Evolutionary conservation across 37 sponge, comb jelly and placozoan species (phyloP).

Genomic region (Geodia barretti): DNA sequence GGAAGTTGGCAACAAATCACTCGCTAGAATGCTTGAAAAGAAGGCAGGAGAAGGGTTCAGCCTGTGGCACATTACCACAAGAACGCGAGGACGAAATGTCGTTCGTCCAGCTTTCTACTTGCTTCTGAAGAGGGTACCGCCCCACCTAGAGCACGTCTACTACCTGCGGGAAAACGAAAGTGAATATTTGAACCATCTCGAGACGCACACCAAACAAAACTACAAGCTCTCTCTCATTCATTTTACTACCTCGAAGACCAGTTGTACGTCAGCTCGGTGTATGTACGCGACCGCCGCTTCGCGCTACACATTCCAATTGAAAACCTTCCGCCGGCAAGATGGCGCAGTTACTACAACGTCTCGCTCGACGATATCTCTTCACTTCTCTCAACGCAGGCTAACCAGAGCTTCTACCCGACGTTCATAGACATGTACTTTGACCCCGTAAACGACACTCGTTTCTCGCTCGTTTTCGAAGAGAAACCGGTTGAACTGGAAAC

Average conservation of each 20-base stretch:
- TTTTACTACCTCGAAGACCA: constrained; percentile 3
- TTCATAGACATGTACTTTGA: constrained; percentile 12
- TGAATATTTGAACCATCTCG: not conserved
- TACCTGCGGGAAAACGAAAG: constrained; percentile 12
- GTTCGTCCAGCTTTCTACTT: constrained; percentile 18
- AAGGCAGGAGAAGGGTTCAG: constrained; percentile 20
- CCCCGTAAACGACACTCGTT: not conserved
- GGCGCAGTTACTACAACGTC: constrained; percentile 13
- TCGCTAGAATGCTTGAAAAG: constrained; percentile 7
- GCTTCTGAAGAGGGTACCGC: constrained; percentile 3
- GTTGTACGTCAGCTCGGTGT: constrained; percentile 23
- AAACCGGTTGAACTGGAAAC: not conserved
- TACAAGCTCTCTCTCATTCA: constrained; percentile 46
- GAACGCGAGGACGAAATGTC: constrained; percentile 2
- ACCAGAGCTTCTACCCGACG: constrained; percentile 4
- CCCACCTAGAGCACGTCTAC: constrained; percentile 21
- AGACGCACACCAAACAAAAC: not conserved
- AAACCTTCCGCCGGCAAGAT: not conserved
- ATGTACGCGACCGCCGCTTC: constrained; percentile 27
- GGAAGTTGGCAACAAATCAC: constrained; percentile 4
- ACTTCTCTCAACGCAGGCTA: not conserved
- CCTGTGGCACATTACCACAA: constrained; percentile 1
- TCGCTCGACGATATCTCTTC: constrained; percentile 31
- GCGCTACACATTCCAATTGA: constrained; percentile 33
- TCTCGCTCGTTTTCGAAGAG: constrained; percentile 24